Base-by-base conservation (phyloP, 1,140 invertebrate genomes). In the Spodoptera litura region DNA sequence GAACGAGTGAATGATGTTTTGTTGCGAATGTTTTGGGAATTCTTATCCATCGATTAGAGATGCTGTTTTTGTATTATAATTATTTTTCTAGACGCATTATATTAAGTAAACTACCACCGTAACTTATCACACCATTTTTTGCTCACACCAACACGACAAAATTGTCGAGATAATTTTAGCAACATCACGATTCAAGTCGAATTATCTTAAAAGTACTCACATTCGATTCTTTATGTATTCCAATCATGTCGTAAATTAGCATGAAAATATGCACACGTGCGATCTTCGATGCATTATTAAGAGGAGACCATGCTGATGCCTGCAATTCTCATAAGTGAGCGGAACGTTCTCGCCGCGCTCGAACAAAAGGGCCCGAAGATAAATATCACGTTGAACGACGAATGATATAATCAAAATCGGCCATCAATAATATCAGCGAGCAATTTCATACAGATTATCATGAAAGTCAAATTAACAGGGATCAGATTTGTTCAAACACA, bases 1-100 rank as follows among this genome's bases (percentile, higher is more conserved):
- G 35, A 76, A 56, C 44, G 80, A 81, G 58, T 82, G 73, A 81
- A 73, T 77, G 73, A 77, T 71, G 64, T 53, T 59, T 55, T 79
- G 72, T 76, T 76, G 49, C 61, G 53, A 71, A 71, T 71, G 68
- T 71, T 74, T 70, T 74, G 71, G 49, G 71, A 74, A 74, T 74
- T n/a, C 49, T 49, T 70, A 55, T 44, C 5, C 38, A 44, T 55
- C 66, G 68, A 35, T 56, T 71, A 56, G 13, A 35, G 13, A 11
- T 12, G 11, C 3, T 70, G 27, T 70, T 52, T 52, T 70, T 4
- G n/a, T 10, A 2, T 53, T 52, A 8, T 31, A 27, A 0, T 62
- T 38, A 20, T 8, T 13, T 61, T 61, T 6, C 35, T 27, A 44
- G 38, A 44, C 4, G 4, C 35, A 9, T 44, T 9, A 44, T 9